Evolutionary conservation across 2,113 vertebrate species (phyloP), one percentile per base, ranked within the genome.

Genomic region (Chionomys nivalis): DNA sequence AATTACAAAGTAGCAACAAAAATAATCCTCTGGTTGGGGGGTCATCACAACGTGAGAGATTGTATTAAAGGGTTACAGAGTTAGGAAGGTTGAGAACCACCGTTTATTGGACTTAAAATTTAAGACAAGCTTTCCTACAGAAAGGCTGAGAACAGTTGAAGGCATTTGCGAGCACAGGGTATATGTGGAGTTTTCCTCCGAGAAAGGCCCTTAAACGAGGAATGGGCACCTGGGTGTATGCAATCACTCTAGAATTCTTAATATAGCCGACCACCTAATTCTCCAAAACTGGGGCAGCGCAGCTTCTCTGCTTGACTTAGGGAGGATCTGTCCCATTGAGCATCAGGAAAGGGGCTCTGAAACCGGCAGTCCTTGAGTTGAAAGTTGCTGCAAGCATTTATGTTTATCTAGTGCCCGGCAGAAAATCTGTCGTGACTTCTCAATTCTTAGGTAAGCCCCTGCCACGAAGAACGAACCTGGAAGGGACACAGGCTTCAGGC

Each of bases 381-480:
- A 39, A 47, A 89, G 52, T 66, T 70, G 55, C 55, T 44, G 61
- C 0, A 58, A 55, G 21, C 78, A 33, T 66, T 76, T 83, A 36
- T 9, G 47, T 87, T 65, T 8, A 42, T 42, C 79, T 77, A 63
- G 19, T 17, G 5, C 63, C 75, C 10, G 16, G 65, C 70, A 66
- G 58, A 55, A 89, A 89, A 58, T 49, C 63, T 81, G 91, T 91
- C 87, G 23, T 87, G 95, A 86, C 91, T 94, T 93, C 61, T 47
- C 82, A 44, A 42, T 42, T 65, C 49, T 81, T 52, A 65, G 66
- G 89, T 8, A 72, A 86, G 23, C 39, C 9, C 21, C 88, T 4
- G 61, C 96, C 3, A 47, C 36, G 8, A 4, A 52, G 11, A 61
- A 91, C 49, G 78, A n/a, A 44, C 85, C 94, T 33, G 8, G 28